phyloP scores from a whole-genome alignment of 2,797 vertebrate species.

The Ciconia nigra region DNA sequence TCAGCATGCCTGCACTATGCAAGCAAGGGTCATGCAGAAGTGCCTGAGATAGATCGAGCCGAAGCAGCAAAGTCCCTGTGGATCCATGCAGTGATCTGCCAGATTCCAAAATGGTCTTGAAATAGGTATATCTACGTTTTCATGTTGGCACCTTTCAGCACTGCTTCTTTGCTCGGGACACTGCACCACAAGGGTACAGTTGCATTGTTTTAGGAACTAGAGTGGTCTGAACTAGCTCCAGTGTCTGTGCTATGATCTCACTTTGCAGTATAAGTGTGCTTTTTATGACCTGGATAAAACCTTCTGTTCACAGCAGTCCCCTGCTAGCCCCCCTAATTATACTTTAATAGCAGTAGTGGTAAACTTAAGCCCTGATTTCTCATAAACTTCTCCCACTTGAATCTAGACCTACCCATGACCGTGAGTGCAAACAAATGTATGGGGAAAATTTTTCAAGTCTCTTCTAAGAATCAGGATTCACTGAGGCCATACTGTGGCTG shows the following conservation, averaged over 20 bases:
- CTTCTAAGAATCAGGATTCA: not conserved
- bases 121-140: not conserved
- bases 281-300: not conserved
- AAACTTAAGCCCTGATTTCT: not conserved
- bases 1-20: not conserved
- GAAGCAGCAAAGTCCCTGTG: not conserved
- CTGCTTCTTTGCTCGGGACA: not conserved
- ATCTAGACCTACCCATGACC: not conserved
- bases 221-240: not conserved
- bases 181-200: too few relatives aligned
- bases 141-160: not conserved
- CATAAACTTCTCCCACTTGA: not conserved
- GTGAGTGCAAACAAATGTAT: accelerated
- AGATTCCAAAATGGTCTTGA: not conserved
- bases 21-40: not conserved
- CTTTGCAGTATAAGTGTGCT: not conserved
- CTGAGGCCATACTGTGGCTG: not conserved
- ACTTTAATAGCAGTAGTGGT: not conserved
- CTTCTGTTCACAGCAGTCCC: not conserved
- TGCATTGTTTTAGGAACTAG: not conserved
- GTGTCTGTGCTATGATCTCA: not conserved
- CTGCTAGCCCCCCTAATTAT: not conserved
- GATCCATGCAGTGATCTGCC: not conserved
- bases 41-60: not conserved
- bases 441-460: not conserved